phyloP scores from a whole-genome alignment of 2,113 vertebrate genomes.

The Artemisiospiza belli region DNA sequence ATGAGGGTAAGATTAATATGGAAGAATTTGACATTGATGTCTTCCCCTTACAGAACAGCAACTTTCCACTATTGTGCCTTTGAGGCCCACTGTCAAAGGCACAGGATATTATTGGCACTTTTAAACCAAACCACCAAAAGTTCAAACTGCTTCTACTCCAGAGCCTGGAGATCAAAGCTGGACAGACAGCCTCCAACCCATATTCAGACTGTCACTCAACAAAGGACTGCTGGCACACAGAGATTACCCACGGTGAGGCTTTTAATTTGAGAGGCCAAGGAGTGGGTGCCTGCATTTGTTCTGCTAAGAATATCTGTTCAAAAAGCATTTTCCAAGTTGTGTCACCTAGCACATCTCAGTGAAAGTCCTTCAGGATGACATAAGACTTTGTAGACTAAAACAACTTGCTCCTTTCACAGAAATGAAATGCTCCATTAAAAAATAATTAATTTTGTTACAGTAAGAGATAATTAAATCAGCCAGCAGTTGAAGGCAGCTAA shows the following conservation, averaged over 20 bases:
- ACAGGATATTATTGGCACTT: not conserved
- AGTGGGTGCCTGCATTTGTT: not conserved
- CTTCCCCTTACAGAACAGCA: not conserved
- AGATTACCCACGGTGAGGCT: not conserved
- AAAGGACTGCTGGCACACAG: not conserved
- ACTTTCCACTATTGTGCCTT: not conserved
- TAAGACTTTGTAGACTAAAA: not conserved
- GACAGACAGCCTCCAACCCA: not conserved
- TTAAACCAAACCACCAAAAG: not conserved
- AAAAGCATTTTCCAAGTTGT: not conserved
- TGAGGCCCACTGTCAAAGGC: not conserved
- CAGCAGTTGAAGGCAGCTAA: not conserved
- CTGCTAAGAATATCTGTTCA: not conserved
- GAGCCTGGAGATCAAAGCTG: not conserved
- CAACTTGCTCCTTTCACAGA: not conserved
- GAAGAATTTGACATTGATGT: not conserved
- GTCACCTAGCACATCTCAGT: not conserved
- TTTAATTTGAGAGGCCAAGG: not conserved
- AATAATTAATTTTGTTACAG: not conserved
- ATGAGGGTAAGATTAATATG: not conserved
- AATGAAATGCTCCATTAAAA: not conserved
- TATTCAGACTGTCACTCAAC: not conserved
- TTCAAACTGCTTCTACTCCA: not conserved
- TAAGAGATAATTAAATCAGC: slow-evolving; percentile 27
- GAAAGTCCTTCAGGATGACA: not conserved